phyloP scores from a whole-genome alignment of 2,113 vertebrate genomes.

The Corynorhinus townsendii region DNA sequence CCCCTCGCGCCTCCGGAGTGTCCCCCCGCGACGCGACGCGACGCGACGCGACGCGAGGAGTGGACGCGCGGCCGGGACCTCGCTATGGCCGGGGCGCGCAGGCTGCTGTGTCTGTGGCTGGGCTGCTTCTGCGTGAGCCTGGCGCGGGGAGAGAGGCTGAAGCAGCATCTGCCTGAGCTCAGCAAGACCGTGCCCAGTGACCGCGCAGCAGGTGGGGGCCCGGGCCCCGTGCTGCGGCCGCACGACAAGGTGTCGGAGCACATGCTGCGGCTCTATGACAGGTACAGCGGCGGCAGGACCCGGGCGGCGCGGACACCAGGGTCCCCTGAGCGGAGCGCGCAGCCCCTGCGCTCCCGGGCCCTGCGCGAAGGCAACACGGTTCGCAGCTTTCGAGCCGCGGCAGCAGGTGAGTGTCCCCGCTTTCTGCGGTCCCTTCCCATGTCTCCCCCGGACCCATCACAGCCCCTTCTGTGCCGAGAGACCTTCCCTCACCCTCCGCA shows the following conservation, averaged over 20 bases:
- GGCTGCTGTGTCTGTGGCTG: constrained; percentile 82
- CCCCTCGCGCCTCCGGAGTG: background rate
- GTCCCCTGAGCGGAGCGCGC: background rate
- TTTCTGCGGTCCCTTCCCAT: no score
- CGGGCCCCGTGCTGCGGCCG: background rate
- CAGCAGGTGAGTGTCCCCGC: constrained; percentile 73
- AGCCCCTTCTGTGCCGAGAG: background rate
- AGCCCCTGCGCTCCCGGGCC: background rate
- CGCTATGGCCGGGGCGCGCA: constrained; percentile 80
- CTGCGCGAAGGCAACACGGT: constrained; percentile 88
- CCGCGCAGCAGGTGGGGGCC: constrained; percentile 57
- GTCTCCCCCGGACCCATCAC: background rate
- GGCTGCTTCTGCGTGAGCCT: constrained; percentile 82
- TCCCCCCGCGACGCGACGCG: background rate
- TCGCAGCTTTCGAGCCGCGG: constrained; percentile 83
- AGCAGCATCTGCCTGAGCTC: constrained; percentile 33
- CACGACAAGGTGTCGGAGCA: constrained; percentile 90
- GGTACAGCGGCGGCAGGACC: constrained; percentile 77
- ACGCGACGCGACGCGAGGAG: background rate
- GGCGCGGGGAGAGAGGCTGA: constrained; percentile 78
- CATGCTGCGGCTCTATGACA: constrained; percentile 92
- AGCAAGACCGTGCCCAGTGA: background rate
- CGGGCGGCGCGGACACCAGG: background rate
- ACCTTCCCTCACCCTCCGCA: background rate
- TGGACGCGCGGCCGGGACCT: background rate